Evolutionary conservation across 2,888 invertebrate genomes (phyloP), one percentile per base, ranked within the genome.

Genomic region (Nomada lathburiana): DNA sequence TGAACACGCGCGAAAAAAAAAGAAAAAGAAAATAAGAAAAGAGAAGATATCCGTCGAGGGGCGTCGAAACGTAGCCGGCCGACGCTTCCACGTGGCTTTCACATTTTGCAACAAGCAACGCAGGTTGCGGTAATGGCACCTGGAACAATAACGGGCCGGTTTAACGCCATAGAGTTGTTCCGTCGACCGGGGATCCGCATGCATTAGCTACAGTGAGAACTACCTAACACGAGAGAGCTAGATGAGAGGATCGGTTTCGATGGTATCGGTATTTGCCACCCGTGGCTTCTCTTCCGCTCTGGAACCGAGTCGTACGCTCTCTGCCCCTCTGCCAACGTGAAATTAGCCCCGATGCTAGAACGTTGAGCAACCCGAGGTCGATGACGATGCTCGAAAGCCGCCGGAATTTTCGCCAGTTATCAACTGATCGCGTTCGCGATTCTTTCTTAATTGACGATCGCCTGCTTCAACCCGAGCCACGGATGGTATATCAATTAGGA

Each of bases 261-360:
- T 91, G 88, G 74, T 91, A 92, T 93, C 91, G 83, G 80, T 76
- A 85, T 83, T 78, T 87, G 88, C 91, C 92, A 91, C 92, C 91
- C 92, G 92, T 90, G 89, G 92, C 84, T 91, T 91, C 87, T 85
- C 91, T 91, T 92, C 91, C 91, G 91, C 85, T 89, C 84, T 83
- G 65, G 69, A 72, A 68, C 63, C 72, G 57, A 80, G 65, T 80
- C 67, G 78, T n/a, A 67, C 78, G 72, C 55, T 36, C 67, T 50
- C 53, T 50, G 20, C 57, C 65, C 62, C 72, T 55, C 29, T 26
- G 23, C 59, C 36, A 18, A 53, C 67, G 78, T 52, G 71, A 80
- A 80, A 78, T 80, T 80, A 80, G 78, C 80, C 72, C 72, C 80
- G 36, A 77, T 80, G 71, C 53, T 50, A 70, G 29, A 70, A 36